Conservation (phyloP, 2,113 vertebrate species). For the Machaerirhynchus nigripectus region DNA sequence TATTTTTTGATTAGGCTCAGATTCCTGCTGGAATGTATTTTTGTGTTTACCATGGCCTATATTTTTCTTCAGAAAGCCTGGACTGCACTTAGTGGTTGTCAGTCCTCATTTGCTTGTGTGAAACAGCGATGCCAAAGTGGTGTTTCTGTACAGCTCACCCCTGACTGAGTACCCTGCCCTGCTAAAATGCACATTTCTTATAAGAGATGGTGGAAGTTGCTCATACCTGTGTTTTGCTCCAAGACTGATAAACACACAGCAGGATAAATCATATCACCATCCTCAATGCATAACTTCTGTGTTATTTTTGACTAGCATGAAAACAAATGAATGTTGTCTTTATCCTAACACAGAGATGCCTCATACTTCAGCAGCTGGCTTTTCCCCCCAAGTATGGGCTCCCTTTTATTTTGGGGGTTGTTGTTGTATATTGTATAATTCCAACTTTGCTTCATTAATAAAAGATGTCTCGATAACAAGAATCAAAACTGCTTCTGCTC, state of each 20-base stretch:
- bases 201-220: background rate
- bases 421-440: background rate
- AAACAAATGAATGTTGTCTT: background rate
- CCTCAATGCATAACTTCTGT: background rate
- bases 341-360: background rate
- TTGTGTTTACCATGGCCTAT: conserved; percentile 8
- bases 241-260: background rate
- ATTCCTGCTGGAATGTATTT: background rate
- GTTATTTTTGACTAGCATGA: background rate
- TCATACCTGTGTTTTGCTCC: background rate
- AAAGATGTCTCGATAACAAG: background rate
- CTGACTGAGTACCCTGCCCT: background rate
- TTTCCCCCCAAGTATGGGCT: background rate
- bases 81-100: conserved; percentile 3
- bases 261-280: background rate
- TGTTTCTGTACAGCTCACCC: background rate
- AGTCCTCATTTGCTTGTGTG: background rate
- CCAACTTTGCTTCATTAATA: background rate
- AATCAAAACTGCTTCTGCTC: background rate
- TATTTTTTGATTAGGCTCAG: background rate
- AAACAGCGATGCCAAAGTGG: background rate
- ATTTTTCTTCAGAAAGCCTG: background rate
- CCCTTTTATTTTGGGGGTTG: background rate
- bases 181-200: background rate
- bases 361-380: background rate